Conservation (phyloP, 2,888 invertebrate species). For the Cataglyphis albicans region DNA sequence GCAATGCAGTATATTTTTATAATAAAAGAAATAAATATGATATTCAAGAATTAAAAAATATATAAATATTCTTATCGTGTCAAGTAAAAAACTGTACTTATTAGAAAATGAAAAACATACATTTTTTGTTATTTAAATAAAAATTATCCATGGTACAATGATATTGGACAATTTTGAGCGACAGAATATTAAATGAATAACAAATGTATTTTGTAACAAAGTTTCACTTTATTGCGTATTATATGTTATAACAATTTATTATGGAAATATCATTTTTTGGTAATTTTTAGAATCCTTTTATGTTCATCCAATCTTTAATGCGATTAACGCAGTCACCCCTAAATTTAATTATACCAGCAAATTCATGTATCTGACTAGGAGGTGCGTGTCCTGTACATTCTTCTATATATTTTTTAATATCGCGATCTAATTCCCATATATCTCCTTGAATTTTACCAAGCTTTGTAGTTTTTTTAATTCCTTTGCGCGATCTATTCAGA, state of each 20-base stretch:
- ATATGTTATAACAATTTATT: constrained; percentile 60
- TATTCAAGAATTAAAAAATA: constrained; percentile 6
- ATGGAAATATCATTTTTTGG: constrained; percentile 15
- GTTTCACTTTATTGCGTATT: constrained; percentile 48
- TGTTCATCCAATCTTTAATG: constrained; percentile 90
- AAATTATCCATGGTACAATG: neutral
- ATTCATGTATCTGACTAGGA: constrained; percentile 92
- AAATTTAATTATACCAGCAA: constrained; percentile 90
- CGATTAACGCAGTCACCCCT: constrained; percentile 92
- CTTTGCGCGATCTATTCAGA: constrained; percentile 88
- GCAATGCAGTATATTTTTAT: constrained; percentile 22
- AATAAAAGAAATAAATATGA: constrained; percentile 29
- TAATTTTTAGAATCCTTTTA: constrained; percentile 91
- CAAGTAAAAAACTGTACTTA: neutral
- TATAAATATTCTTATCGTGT: neutral
- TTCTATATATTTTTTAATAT: constrained; percentile 85
- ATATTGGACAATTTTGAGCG: neutral
- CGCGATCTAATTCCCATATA: constrained; percentile 92
- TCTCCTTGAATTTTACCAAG: constrained; percentile 93
- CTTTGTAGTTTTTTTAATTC: constrained; percentile 89
- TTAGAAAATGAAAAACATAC: neutral
- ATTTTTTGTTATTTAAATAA: neutral
- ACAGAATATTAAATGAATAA: neutral
- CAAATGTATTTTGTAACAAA: constrained; percentile 34
- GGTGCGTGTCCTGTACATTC: constrained; percentile 86